phyloP scores from a whole-genome alignment of 2,113 vertebrate species.

The Dascyllus trimaculatus region DNA sequence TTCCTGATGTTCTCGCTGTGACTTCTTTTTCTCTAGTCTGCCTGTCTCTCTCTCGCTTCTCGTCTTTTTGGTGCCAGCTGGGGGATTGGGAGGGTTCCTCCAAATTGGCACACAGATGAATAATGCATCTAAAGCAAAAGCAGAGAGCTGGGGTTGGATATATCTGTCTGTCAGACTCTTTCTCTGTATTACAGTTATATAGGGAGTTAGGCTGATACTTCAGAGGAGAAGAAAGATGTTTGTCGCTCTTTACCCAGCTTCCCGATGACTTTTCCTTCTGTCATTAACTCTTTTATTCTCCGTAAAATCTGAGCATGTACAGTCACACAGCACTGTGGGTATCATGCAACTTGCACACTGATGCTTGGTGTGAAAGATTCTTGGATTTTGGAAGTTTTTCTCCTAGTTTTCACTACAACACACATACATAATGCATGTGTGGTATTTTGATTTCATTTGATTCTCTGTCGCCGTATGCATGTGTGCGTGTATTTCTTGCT shows the following conservation, averaged over 20 bases:
- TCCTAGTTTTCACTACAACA: conserved; percentile 37
- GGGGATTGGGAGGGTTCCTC: conserved; percentile 79
- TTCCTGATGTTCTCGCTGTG: conserved; percentile 48
- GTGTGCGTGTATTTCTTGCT: conserved; percentile 37
- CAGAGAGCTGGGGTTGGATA: conserved; percentile 73
- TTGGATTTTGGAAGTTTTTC: conserved; percentile 41
- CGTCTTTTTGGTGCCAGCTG: conserved; percentile 70
- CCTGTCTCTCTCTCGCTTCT: conserved; percentile 52
- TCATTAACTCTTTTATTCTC: conserved; percentile 51
- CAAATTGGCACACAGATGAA: conserved; percentile 85
- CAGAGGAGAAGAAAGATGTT: conserved; percentile 52
- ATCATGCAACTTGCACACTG: conserved; percentile 16
- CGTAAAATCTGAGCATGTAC: conserved; percentile 12
- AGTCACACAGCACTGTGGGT: conserved; percentile 27
- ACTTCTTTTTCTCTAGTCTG: conserved; percentile 58
- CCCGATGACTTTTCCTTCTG: conserved; percentile 44
- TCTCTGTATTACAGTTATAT: conserved; percentile 70
- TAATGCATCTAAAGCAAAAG: conserved; percentile 82
- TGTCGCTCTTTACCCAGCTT: conserved; percentile 40
- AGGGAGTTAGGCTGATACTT: conserved; percentile 67
- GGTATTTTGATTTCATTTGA: conserved; percentile 67
- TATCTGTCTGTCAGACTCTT: conserved; percentile 76
- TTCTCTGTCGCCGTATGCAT: conserved; percentile 41
- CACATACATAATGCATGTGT: conserved; percentile 69
- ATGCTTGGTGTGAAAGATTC: conserved; percentile 30